Conservation (phyloP, 1,140 invertebrate genomes). For the Spodoptera frugiperda region DNA sequence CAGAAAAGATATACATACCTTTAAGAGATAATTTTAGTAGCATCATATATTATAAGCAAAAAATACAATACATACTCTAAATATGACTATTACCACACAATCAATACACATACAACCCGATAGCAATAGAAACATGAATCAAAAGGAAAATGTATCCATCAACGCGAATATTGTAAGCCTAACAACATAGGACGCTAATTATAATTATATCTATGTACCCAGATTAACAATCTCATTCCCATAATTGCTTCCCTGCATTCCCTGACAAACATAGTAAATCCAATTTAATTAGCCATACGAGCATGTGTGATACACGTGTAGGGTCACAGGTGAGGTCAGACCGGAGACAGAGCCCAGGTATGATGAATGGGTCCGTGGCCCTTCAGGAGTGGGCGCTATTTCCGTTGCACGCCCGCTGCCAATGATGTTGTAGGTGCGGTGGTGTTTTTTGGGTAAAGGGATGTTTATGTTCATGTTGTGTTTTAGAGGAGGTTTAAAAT, state of each 20-base stretch:
- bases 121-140: no score
- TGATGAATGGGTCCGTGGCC: conserved; percentile 49
- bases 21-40: no score
- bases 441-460: not conserved
- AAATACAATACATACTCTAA: no score
- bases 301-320: not conserved
- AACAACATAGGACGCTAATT: no score
- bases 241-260: not conserved
- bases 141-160: no score
- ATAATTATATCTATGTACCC: not conserved
- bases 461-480: not conserved
- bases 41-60: no score
- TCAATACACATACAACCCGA: no score
- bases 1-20: no score
- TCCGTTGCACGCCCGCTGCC: conserved; percentile 41
- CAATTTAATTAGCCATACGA: conserved; percentile 21
- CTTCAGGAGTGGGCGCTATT: conserved; percentile 46
- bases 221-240: not conserved
- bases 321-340: conserved; percentile 35
- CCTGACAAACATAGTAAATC: conserved; percentile 24
- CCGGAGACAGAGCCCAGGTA: conserved; percentile 27
- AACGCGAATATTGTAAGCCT: no score
- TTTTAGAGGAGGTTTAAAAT: not conserved
- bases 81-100: no score
- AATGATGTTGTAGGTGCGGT: conserved; percentile 23